These are phyloP conservation scores for Leptinotarsa lineolata DNA, from an alignment of 1,140 invertebrate species.

Conservation along the genomic window DNA sequence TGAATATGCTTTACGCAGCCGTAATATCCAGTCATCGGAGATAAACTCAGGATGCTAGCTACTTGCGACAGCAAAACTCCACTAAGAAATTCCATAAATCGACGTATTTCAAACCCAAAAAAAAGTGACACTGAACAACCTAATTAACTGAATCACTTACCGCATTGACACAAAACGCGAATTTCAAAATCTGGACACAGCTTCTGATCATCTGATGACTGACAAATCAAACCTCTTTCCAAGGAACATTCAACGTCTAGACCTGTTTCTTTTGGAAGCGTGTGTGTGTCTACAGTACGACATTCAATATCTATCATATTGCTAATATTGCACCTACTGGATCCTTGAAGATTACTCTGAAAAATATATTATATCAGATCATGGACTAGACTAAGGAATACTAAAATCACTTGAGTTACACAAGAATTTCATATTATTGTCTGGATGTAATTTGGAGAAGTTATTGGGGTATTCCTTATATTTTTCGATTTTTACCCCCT, in stretches of 20 bases:
- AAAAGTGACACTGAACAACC: neutral
- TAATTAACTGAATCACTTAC: conserved; percentile 36
- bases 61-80: too few species aligned
- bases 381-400: too few species aligned
- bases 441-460: too few species aligned
- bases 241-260: conserved; percentile 76
- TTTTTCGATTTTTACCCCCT: too few species aligned
- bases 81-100: too few species aligned
- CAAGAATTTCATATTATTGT: too few species aligned
- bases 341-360: conserved; percentile 53
- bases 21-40: too few species aligned
- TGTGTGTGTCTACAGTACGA: conserved; percentile 66
- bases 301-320: conserved; percentile 77
- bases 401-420: too few species aligned
- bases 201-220: conserved; percentile 48
- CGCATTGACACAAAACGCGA: conserved; percentile 70
- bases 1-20: too few species aligned
- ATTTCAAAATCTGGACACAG: conserved; percentile 75
- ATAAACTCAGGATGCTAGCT: too few species aligned
- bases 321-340: conserved; percentile 61
- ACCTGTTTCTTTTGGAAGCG: conserved; percentile 68
- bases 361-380: neutral
- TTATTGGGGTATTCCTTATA: too few species aligned
- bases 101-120: too few species aligned
- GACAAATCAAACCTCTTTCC: conserved; percentile 72